Evolutionary conservation across 2,113 vertebrate genomes (phyloP), one percentile per base, ranked within the genome.

Genomic region (Macrotis lagotis): DNA sequence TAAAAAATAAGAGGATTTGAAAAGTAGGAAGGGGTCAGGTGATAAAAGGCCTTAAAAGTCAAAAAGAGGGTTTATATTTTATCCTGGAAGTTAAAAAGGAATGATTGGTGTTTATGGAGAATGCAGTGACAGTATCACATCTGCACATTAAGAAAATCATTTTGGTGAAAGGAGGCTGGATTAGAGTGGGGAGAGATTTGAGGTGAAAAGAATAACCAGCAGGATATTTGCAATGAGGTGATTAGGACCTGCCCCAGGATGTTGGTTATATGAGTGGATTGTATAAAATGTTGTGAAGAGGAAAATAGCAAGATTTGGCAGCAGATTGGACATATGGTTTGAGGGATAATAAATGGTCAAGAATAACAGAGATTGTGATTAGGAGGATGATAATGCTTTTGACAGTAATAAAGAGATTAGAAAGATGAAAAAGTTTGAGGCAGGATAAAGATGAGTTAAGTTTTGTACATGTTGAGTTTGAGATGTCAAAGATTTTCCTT

Each of bases 401-500:
- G 16, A 44, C 19, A 83, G 66, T 37, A 83, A 83, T 83, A 83
- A 44, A 7, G 37, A 44, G 66, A 6, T 83, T 83, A 19, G 66
- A 7, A 83, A 83, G n/a, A 83, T 16, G 14, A 7, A 44, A 83
- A 83, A 83, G 66, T 44, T 83, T 83, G 66, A 44, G 16, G 66
- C 14, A 37, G 53, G 9, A 28, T 59, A 59, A 59, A 59, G 26
- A 37, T 14, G 10, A 44, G 8, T 83, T 44, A 0, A 22, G n/a
- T 37, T 66, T 66, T 37, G 12, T 37, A 66, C 31, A 66, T 66
- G 31, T 66, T 66, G 31, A 37, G 31, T 83, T 83, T 83, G 66
- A 44, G 66, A 44, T 22, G n/a, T 83, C n/a, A 83, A 8, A 83
- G 19, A n/a, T 96, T 96, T 96, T 95, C 88, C 92, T 96, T 96